phyloP scores from a whole-genome alignment of 23 tunicate species.

The Ascidia mentula region DNA sequence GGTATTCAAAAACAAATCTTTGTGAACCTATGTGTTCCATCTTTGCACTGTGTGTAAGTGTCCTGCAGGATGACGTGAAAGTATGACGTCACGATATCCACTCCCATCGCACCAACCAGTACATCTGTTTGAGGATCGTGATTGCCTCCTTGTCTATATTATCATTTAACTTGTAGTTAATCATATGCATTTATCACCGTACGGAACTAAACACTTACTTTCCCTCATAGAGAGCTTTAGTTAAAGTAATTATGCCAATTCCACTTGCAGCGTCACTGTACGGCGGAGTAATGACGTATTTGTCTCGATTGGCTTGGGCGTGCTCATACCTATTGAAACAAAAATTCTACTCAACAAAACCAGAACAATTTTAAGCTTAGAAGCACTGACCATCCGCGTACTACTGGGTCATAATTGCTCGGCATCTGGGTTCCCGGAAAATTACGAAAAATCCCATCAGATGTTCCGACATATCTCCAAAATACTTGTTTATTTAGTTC shows the following conservation, averaged over 20 bases:
- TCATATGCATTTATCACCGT: too few relatives aligned
- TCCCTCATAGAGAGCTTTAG: conserved; percentile 1
- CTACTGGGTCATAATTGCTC: not conserved
- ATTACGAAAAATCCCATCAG: conserved; percentile 2
- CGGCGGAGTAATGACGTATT: conserved; percentile 6
- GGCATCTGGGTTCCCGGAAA: conserved; percentile 22
- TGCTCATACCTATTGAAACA: conserved; percentile 23
- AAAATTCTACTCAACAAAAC: too few relatives aligned
- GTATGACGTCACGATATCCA: not conserved
- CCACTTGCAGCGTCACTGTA: conserved; percentile 21
- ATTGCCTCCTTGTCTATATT: not conserved
- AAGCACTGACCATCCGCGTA: not conserved
- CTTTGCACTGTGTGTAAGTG: not conserved
- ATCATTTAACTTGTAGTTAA: too few relatives aligned
- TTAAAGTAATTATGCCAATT: not conserved
- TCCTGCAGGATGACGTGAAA: not conserved
- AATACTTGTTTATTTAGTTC: not conserved
- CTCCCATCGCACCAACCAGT: not conserved
- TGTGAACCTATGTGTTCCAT: not conserved
- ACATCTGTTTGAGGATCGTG: not conserved
- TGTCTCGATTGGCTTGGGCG: conserved; percentile 6
- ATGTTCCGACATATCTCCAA: conserved; percentile 17
- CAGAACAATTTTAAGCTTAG: too few relatives aligned
- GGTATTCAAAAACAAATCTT: too few relatives aligned
- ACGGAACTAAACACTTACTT: not conserved